phyloP scores from a whole-genome alignment of 2,888 invertebrate species.

The Xestia rhomboidea region DNA sequence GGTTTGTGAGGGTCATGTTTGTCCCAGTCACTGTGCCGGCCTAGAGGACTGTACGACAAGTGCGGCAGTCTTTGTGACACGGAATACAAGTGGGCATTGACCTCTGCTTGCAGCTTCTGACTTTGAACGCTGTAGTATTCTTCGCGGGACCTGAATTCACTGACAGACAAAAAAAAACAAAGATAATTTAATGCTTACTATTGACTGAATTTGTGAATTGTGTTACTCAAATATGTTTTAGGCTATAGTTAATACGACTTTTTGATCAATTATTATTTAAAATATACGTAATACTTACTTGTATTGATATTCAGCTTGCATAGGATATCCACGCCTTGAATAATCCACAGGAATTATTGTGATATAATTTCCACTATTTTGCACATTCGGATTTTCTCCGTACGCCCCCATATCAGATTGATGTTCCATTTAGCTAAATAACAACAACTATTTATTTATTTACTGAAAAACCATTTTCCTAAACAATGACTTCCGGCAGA shows the following conservation, averaged over 20 bases:
- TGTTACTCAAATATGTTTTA: neutral
- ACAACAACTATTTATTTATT: conserved; percentile 44
- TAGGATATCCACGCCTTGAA: conserved; percentile 89
- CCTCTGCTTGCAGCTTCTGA: conserved; percentile 88
- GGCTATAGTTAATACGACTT: neutral
- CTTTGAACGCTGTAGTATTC: conserved; percentile 89
- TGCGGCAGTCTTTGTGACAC: conserved; percentile 91
- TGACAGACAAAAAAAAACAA: conserved; percentile 56
- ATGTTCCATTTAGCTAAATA: conserved; percentile 82
- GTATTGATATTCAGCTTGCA: conserved; percentile 91
- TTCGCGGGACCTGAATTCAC: conserved; percentile 88
- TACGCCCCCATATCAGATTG: conserved; percentile 88
- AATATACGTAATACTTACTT: conserved; percentile 82
- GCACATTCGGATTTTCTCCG: conserved; percentile 87
- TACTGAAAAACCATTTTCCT: conserved; percentile 58
- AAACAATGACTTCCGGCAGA: conserved; percentile 58
- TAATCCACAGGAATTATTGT: conserved; percentile 91
- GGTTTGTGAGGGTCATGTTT: conserved; percentile 88
- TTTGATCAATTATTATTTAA: neutral
- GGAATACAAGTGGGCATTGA: conserved; percentile 90
- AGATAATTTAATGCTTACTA: neutral
- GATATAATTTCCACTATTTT: conserved; percentile 90
- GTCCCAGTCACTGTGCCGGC: conserved; percentile 88
- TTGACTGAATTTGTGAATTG: neutral
- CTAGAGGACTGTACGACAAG: conserved; percentile 87